phyloP scores from a whole-genome alignment of 2,888 invertebrate species.

The Drosophila algonquin region DNA sequence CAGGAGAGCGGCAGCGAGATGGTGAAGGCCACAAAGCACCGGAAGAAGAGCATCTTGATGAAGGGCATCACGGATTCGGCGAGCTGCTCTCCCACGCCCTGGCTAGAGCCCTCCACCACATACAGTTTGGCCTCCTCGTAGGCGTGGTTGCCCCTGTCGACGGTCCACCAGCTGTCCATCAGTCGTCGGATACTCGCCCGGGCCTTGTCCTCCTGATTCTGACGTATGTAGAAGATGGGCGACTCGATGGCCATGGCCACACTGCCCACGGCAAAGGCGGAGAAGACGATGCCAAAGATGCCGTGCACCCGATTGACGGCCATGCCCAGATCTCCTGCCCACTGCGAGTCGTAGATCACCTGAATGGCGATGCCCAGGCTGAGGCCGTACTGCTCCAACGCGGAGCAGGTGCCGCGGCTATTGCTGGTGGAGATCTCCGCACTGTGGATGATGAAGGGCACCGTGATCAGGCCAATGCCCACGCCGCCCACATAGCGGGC shows the following conservation, averaged over 20 bases:
- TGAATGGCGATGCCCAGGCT: constrained; percentile 71
- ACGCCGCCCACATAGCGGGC: constrained; percentile 78
- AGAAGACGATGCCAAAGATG: constrained; percentile 61
- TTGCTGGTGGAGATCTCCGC: constrained; percentile 62
- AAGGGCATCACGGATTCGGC: constrained; percentile 60
- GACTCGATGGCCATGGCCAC: constrained; percentile 65
- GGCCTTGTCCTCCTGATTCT: constrained; percentile 65
- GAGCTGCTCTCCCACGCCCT: constrained; percentile 36
- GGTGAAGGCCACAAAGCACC: constrained; percentile 72
- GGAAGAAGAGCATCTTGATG: constrained; percentile 68
- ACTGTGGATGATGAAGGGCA: constrained; percentile 73
- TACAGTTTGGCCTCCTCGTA: constrained; percentile 69
- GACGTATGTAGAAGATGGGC: constrained; percentile 69
- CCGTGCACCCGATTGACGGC: constrained; percentile 66
- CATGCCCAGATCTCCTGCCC: constrained; percentile 23
- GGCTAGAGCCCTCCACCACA: constrained; percentile 55
- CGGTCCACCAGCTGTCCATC: constrained; percentile 30
- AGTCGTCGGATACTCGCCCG: constrained; percentile 45
- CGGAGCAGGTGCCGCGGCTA: constrained; percentile 60
- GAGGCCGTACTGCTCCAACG: constrained; percentile 67
- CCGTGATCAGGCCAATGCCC: constrained; percentile 69
- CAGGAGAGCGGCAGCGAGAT: constrained; percentile 71
- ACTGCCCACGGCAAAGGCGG: constrained; percentile 39
- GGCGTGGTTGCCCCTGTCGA: constrained; percentile 35
- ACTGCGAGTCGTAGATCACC: constrained; percentile 57